Evolutionary conservation across 1,140 invertebrate genomes (phyloP).

Genomic region (Druon quercuslanigerum): DNA sequence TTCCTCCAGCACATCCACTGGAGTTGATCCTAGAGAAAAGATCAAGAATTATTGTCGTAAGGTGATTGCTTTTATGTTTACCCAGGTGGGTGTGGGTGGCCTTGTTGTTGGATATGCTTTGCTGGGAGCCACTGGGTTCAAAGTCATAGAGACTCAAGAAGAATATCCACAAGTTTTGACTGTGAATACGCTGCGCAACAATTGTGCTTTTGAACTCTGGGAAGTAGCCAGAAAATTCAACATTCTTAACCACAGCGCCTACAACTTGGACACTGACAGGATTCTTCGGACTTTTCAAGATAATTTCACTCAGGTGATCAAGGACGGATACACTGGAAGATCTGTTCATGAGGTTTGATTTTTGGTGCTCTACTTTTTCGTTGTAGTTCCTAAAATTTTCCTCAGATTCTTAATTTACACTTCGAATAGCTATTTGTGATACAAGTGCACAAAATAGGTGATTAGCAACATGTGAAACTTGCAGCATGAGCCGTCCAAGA

Average conservation of each 20-base stretch:
- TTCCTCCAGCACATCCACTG: conserved; percentile 81
- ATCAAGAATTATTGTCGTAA: conserved; percentile 89
- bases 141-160: conserved; percentile 86
- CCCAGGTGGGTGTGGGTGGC: conserved; percentile 95
- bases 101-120: conserved; percentile 96
- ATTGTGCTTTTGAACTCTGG: conserved; percentile 83
- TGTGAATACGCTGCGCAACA: conserved; percentile 74
- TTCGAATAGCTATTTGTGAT: too few species aligned
- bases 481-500: too few species aligned
- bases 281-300: conserved; percentile 84
- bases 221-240: conserved; percentile 81
- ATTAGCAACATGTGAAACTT: too few species aligned
- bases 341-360: conserved; percentile 83
- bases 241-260: conserved; percentile 85
- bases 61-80: conserved; percentile 93
- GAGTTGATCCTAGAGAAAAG: conserved; percentile 82
- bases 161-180: conserved; percentile 76
- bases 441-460: too few species aligned
- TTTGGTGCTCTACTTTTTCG: conserved; percentile 72
- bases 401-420: too few species aligned
- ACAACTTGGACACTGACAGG: conserved; percentile 80
- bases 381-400: neutral
- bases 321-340: conserved; percentile 86
- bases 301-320: conserved; percentile 81
- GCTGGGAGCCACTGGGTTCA: conserved; percentile 94